These are phyloP conservation scores for Antheraea yamamai DNA, from an alignment of 2,888 invertebrate species.

Conservation along the genomic window DNA sequence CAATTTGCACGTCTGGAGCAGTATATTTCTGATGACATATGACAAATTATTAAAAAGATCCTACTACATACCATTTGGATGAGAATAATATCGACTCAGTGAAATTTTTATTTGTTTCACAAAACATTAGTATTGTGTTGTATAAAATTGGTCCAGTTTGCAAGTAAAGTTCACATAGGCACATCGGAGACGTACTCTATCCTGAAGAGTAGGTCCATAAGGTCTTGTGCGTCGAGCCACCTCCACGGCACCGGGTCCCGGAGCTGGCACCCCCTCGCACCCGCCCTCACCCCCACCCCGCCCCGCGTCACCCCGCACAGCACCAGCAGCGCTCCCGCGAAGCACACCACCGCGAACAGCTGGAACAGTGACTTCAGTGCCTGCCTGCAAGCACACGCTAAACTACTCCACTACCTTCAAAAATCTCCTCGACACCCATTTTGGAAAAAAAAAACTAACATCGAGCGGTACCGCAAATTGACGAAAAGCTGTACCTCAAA, in stretches of 20 bases:
- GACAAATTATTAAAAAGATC: too few species aligned
- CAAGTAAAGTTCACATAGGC: slow-evolving; percentile 54
- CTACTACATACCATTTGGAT: too few species aligned
- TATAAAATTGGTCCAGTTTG: background rate
- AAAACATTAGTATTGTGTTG: too few species aligned
- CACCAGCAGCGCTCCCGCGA: slow-evolving; percentile 56
- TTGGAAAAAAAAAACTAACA: too few species aligned
- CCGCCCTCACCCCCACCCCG: slow-evolving; percentile 47
- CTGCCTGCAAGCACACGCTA: slow-evolving; percentile 59
- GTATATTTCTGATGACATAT: too few species aligned
- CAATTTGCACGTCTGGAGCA: too few species aligned
- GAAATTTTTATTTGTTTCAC: too few species aligned
- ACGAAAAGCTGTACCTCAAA: too few species aligned
- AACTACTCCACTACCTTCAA: background rate
- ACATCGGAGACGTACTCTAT: slow-evolving; percentile 74
- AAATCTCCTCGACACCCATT: too few species aligned
- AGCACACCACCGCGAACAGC: slow-evolving; percentile 69
- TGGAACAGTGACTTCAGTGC: slow-evolving; percentile 68
- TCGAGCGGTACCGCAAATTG: too few species aligned
- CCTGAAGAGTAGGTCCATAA: slow-evolving; percentile 64
- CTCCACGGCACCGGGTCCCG: slow-evolving; percentile 58
- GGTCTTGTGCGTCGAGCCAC: slow-evolving; percentile 66
- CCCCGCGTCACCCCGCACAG: slow-evolving; percentile 53
- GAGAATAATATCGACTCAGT: too few species aligned
- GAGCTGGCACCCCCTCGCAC: slow-evolving; percentile 32